Evolutionary conservation across 2,797 vertebrate species (phyloP).

Genomic region (Neolamprologus multifasciatus): DNA sequence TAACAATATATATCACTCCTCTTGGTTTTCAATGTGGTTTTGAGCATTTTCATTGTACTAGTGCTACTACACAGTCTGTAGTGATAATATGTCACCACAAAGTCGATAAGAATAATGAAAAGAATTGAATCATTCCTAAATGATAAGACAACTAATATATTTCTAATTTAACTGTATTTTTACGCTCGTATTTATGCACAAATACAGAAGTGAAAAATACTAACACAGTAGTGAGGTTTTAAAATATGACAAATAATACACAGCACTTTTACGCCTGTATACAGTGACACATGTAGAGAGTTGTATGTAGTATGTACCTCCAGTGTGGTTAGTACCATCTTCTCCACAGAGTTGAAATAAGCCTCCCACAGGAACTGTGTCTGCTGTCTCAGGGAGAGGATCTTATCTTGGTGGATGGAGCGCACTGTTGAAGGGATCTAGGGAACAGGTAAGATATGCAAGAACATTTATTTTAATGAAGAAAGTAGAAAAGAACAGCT

Average conservation of each 20-base stretch:
- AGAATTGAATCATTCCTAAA: neutral
- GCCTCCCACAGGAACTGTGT: constrained; percentile 99
- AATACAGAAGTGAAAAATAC: neutral
- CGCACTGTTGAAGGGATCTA: constrained; percentile 98
- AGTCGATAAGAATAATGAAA: neutral
- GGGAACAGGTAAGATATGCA: neutral
- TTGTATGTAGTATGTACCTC: constrained; percentile 79
- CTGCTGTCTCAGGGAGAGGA: constrained; percentile 97
- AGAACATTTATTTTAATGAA: neutral
- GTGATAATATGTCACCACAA: neutral
- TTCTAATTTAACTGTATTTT: neutral
- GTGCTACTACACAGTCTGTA: neutral
- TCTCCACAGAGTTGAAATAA: constrained; percentile 99
- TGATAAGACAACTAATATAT: neutral
- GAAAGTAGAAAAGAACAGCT: neutral
- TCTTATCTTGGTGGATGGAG: constrained; percentile 98
- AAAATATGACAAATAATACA: neutral
- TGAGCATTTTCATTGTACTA: neutral
- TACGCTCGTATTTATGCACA: neutral
- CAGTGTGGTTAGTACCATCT: constrained; percentile 97
- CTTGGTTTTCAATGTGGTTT: constrained; percentile 10
- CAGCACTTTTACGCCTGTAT: neutral
- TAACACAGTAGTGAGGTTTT: neutral
- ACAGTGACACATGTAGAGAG: neutral
- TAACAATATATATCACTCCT: constrained; percentile 13